Evolutionary conservation across 2,113 vertebrate genomes (phyloP).

Genomic region (Tetrao urogallus): DNA sequence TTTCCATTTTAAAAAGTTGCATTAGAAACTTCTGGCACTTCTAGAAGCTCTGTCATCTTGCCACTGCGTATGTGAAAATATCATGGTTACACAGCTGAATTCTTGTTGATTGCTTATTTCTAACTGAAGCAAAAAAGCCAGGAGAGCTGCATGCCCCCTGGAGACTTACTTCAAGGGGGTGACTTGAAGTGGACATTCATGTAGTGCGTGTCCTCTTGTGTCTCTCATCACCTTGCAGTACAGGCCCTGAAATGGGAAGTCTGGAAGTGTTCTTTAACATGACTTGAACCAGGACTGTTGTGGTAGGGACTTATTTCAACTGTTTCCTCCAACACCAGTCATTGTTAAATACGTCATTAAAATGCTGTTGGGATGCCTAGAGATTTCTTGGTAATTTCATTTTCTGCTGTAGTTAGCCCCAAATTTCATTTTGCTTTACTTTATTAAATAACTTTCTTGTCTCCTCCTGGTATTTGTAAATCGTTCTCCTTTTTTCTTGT

Average conservation of each 20-base stretch:
- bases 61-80: not conserved
- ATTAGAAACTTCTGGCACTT: not conserved
- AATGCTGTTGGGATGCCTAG: not conserved
- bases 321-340: not conserved
- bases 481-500: not conserved
- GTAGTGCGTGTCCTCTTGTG: fast-evolving
- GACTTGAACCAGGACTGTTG: not conserved
- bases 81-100: not conserved
- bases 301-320: not conserved
- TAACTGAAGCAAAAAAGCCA: not conserved
- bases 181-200: not conserved
- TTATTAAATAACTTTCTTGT: constrained; percentile 5
- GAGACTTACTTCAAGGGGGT: not conserved
- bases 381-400: constrained; percentile 21
- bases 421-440: constrained; percentile 38
- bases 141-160: not conserved
- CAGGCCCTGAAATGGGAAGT: not conserved
- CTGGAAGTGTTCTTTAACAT: not conserved
- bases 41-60: not conserved
- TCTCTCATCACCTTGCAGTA: not conserved
- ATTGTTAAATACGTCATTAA: constrained; percentile 24
- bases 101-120: not conserved
- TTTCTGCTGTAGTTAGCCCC: not conserved
- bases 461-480: not conserved
- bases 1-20: not conserved